Conservation (phyloP, 2,113 vertebrate species). For the Geococcyx californianus region DNA sequence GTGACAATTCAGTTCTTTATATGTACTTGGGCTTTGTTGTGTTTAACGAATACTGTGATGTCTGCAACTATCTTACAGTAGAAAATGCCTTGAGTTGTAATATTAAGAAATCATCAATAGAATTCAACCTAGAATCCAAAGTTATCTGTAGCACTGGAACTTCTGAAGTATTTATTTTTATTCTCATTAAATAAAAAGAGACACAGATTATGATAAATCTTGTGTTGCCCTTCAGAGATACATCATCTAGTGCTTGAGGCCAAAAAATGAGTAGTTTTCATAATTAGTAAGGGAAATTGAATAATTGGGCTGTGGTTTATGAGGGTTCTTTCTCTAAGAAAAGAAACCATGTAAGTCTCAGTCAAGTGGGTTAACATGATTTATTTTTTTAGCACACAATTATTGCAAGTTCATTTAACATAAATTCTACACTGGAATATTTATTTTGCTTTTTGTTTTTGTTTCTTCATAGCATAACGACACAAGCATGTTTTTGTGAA, state of each 20-base stretch:
- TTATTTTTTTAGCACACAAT: constrained; percentile 61
- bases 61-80: background rate
- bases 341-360: constrained; percentile 51
- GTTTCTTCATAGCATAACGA: background rate
- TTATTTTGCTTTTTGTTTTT: constrained; percentile 11
- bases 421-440: constrained; percentile 43
- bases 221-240: constrained; percentile 60
- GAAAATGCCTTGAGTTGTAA: background rate
- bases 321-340: constrained; percentile 46
- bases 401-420: constrained; percentile 49
- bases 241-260: constrained; percentile 67
- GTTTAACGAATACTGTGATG: background rate
- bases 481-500: background rate
- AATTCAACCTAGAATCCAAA: background rate
- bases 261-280: constrained; percentile 73
- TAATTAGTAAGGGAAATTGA: constrained; percentile 75
- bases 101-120: background rate
- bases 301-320: constrained; percentile 70
- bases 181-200: constrained; percentile 67
- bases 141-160: constrained; percentile 19
- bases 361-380: constrained; percentile 63
- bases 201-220: constrained; percentile 64
- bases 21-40: background rate
- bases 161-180: constrained; percentile 65
- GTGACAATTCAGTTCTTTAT: background rate